Evolutionary conservation across 2,888 invertebrate species (phyloP).

Genomic region (Furcula furcula): DNA sequence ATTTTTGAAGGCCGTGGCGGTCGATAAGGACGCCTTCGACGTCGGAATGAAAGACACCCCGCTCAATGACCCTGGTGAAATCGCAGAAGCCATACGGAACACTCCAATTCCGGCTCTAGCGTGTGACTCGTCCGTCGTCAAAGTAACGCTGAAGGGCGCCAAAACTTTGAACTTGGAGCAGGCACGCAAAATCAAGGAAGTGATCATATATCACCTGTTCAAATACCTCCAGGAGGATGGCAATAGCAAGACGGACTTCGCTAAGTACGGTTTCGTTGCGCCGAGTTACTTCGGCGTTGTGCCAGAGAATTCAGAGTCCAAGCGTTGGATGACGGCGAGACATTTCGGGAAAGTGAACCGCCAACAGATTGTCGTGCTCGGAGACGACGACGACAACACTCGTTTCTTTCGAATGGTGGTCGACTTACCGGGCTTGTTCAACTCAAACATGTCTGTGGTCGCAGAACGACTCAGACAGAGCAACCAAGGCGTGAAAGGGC

Average conservation of each 20-base stretch:
- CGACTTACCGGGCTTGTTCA: constrained; percentile 25
- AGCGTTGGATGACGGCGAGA: constrained; percentile 51
- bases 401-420: constrained; percentile 49
- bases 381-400: constrained; percentile 40
- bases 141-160: constrained; percentile 52
- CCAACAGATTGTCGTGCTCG: constrained; percentile 42
- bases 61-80: constrained; percentile 21
- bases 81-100: constrained; percentile 35
- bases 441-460: constrained; percentile 21
- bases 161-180: constrained; percentile 41
- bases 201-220: constrained; percentile 54
- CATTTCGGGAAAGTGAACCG: constrained; percentile 50
- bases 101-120: constrained; percentile 51
- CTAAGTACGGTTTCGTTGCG: constrained; percentile 55
- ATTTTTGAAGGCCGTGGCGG: constrained; percentile 60
- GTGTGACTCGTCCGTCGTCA: constrained; percentile 44
- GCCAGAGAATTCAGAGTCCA: constrained; percentile 59
- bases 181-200: constrained; percentile 62
- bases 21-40: constrained; percentile 66
- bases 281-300: constrained; percentile 58
- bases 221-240: constrained; percentile 51
- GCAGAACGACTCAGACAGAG: constrained; percentile 49
- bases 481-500: constrained; percentile 56
- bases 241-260: constrained; percentile 50
- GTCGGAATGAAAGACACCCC: constrained; percentile 49